These are phyloP conservation scores for Cottus gobio DNA, from an alignment of 2,113 vertebrate genomes.

Conservation along the genomic window DNA sequence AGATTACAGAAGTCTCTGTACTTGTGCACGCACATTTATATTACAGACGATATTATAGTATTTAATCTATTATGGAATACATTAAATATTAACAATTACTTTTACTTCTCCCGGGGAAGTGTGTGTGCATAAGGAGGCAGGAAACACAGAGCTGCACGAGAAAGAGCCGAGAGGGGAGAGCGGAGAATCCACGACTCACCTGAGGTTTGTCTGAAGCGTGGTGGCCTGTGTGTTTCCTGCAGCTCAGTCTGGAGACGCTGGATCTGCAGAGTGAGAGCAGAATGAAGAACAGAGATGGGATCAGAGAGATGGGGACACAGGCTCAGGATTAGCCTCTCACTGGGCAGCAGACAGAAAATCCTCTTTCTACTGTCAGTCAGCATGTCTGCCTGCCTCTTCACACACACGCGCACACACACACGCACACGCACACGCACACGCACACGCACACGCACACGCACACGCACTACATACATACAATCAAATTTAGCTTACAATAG, in stretches of 20 bases:
- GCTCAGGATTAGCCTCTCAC: constrained; percentile 67
- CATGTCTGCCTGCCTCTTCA: constrained; percentile 56
- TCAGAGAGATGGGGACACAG: constrained; percentile 42
- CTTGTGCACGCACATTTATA: not conserved
- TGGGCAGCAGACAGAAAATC: constrained; percentile 68
- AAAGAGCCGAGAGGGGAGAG: not conserved
- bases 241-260: constrained; percentile 53
- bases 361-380: constrained; percentile 72
- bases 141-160: not conserved
- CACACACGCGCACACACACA: constrained; percentile 51
- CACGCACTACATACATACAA: too few species aligned
- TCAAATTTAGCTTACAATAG: too few species aligned
- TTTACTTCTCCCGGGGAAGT: not conserved
- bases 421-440: constrained; percentile 54
- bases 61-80: not conserved
- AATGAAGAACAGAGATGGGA: constrained; percentile 44
- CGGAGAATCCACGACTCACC: constrained; percentile 51
- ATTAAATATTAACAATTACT: not conserved
- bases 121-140: not conserved
- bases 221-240: constrained; percentile 37
- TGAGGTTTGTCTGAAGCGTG: constrained; percentile 31
- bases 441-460: too few species aligned
- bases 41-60: not conserved
- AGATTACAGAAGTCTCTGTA: not conserved
- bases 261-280: constrained; percentile 51